Percentiles rank a stretch among this genome's conserved stretches.
phyloP scores from a whole-genome alignment of 2,888 invertebrate species.

The Clitarchus hookeri region DNA sequence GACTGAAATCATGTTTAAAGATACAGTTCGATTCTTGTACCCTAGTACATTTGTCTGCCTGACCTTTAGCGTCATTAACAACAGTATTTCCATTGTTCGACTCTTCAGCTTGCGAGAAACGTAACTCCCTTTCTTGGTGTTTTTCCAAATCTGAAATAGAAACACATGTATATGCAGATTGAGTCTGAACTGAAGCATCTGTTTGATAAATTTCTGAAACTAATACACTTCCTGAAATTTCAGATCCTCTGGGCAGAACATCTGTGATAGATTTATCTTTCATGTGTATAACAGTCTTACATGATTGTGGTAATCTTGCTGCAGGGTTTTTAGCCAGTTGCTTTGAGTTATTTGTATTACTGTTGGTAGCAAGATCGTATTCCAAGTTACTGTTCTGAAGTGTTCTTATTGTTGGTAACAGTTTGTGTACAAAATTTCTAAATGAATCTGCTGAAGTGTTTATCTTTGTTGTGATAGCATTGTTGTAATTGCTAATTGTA shows the following conservation, averaged over 20 bases:
- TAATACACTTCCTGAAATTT: not conserved
- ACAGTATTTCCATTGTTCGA: not conserved
- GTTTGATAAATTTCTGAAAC: not conserved
- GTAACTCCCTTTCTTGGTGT: not conserved
- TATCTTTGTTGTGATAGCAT: not conserved
- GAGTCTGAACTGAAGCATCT: not conserved
- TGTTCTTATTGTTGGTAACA: not conserved
- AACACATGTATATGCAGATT: not conserved
- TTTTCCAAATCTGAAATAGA: not conserved
- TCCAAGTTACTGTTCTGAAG: not conserved
- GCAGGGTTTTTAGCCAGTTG: not conserved
- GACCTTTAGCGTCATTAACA: not conserved
- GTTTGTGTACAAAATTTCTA: not conserved
- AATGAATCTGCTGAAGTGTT: constrained; percentile 6
- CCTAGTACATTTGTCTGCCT: not conserved
- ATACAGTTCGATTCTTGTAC: not conserved
- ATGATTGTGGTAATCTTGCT: not conserved
- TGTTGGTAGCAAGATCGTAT: not conserved
- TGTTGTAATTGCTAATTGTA: not conserved
- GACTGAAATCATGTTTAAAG: not conserved
- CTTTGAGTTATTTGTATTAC: not conserved
- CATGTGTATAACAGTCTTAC: not conserved
- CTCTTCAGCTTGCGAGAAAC: not conserved
- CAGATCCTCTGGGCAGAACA: not conserved
- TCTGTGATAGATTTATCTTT: not conserved